Evolutionary conservation across 92 coral and sea anemone genomes (phyloP).

Genomic region (Siderastrea radians): DNA sequence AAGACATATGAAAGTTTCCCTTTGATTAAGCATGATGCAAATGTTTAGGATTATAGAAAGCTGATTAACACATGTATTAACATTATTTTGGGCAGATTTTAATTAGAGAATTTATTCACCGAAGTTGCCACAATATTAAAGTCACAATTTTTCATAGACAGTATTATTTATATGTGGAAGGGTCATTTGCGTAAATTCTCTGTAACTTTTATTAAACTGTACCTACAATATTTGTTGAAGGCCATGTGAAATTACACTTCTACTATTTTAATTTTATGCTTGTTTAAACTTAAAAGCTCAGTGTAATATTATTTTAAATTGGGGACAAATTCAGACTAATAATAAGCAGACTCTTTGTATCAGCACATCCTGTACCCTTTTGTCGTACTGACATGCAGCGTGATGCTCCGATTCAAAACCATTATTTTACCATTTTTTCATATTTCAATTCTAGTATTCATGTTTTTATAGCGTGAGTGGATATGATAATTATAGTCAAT

Average conservation of each 20-base stretch:
- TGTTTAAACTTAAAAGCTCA: background rate
- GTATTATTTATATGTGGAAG: background rate
- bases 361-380: too few species aligned
- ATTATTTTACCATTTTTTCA: too few species aligned
- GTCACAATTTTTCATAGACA: background rate
- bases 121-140: slow-evolving; percentile 3
- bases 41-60: background rate
- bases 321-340: background rate
- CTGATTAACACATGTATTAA: background rate
- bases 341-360: background rate
- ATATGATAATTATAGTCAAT: too few species aligned
- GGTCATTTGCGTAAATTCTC: slow-evolving; percentile 18
- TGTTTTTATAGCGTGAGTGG: too few species aligned
- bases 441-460: too few species aligned
- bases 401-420: too few species aligned
- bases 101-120: background rate
- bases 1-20: background rate
- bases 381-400: too few species aligned
- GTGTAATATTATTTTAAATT: background rate
- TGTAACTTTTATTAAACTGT: background rate
- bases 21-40: background rate
- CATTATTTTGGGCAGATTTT: background rate
- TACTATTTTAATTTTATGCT: background rate
- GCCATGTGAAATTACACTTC: slow-evolving; percentile 2
- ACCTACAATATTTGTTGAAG: slow-evolving; percentile 8